Base-by-base conservation (phyloP, 2,888 invertebrate species). In the Leptothorax acervorum region DNA sequence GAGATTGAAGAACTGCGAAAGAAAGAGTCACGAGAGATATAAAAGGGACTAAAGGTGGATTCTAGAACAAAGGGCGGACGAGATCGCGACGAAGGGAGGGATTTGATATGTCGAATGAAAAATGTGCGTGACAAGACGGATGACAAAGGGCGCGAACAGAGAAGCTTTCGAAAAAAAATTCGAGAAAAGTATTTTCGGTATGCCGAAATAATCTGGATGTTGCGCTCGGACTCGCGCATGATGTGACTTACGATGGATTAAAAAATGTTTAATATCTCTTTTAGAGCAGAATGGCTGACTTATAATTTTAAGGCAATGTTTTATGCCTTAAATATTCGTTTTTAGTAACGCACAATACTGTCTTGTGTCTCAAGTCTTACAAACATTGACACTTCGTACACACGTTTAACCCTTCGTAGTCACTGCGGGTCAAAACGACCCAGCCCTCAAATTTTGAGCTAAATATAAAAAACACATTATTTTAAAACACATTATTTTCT, bases 1-100 rank as follows among this genome's bases (percentile, higher is more conserved):
- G 18, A 78, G 78, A 83, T 78, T 83, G 83, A 83, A 79, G 70
- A 78, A 68, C 51, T 57, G 57, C 66, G 76, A 62, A 65, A 35
- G 62, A 78, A 83, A 65, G 68, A 83, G 70, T 39, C 62, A 62
- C 23, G 53, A 53, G 62, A 70, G 70, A 65, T 70, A 66, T 51
- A 62, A 79, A 53, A 83, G 62, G 39, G 42, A 63, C 66, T 65
- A 23, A 71, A 55, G 42, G 45, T 79, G 23, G 71, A 62, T 66
- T 79, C 53, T 60, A 35, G 28, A 48, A 79, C 53, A 79, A 79
- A 81, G 57, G 55, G 53, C 12, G 39, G 63, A 42, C 55, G 55
- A 71, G 71, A 63, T 35, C 42, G 79, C 78, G 83, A 62, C 55
- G 55, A 83, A 63, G 28, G 71, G 11, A 57, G 55, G 65, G 71